phyloP scores from a whole-genome alignment of 2,113 vertebrate genomes.

The Leptobrachium leishanense region DNA sequence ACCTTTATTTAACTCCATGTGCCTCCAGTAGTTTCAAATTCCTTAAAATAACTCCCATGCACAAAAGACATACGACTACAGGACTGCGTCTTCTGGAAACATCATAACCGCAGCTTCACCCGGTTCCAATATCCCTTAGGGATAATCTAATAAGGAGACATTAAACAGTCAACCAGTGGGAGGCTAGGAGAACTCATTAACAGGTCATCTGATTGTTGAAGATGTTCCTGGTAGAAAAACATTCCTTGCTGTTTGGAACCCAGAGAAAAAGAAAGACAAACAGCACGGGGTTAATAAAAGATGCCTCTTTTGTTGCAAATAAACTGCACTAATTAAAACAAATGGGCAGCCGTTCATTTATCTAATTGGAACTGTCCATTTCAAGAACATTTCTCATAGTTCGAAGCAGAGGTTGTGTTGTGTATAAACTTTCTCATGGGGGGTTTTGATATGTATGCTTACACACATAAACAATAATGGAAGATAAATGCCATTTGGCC shows the following conservation, averaged over 20 bases:
- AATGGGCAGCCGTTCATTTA: conserved; percentile 35
- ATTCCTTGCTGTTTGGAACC: conserved; percentile 39
- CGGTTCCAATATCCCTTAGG: conserved; percentile 35
- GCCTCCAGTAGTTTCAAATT: conserved; percentile 13
- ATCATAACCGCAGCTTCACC: conserved; percentile 42
- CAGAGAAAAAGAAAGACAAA: conserved; percentile 41
- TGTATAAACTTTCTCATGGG: conserved; percentile 43
- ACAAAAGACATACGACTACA: conserved; percentile 11
- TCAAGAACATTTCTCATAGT: conserved; percentile 30
- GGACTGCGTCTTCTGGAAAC: conserved; percentile 23
- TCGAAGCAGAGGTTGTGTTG: conserved; percentile 23
- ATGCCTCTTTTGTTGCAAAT: conserved; percentile 36
- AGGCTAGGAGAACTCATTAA: conserved; percentile 48
- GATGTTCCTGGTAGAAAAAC: conserved; percentile 33
- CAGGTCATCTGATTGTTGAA: conserved; percentile 43
- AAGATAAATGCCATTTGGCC: conserved; percentile 38
- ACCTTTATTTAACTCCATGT: conserved; percentile 33
- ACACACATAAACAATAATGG: conserved; percentile 35
- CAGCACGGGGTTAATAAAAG: conserved; percentile 35
- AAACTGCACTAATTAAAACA: conserved; percentile 38
- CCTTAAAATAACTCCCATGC: conserved; percentile 31
- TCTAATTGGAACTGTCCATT: conserved; percentile 38
- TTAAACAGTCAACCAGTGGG: conserved; percentile 43
- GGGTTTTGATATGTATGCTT: conserved; percentile 33
- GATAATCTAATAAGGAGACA: conserved; percentile 46